These are phyloP conservation scores for Burhinus bistriatus DNA, from an alignment of 2,113 vertebrate genomes.

Conservation along the genomic window DNA sequence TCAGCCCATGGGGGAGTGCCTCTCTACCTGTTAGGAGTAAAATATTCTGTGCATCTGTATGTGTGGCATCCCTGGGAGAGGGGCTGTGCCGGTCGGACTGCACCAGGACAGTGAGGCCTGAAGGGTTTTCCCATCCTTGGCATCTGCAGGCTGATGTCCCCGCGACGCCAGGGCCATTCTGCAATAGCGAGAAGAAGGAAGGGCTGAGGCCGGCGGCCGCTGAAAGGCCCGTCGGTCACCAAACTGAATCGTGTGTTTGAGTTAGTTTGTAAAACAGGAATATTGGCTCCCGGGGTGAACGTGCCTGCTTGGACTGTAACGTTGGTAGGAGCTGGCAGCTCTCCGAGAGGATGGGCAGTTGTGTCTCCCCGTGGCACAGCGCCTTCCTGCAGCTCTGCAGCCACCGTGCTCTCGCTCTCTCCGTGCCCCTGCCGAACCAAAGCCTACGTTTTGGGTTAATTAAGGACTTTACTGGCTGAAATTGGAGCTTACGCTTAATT, in stretches of 20 bases:
- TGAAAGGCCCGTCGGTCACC: neutral
- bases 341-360: neutral
- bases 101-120: neutral
- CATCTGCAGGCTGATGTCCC: neutral
- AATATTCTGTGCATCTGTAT: accelerated
- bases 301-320: neutral
- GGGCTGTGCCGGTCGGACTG: neutral
- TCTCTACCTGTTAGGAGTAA: neutral
- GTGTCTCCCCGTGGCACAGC: neutral
- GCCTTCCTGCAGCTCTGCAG: neutral
- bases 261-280: neutral
- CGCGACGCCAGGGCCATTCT: neutral
- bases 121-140: neutral
- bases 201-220: neutral
- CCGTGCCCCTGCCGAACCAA: neutral
- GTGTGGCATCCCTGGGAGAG: neutral
- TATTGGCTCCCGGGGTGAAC: neutral
- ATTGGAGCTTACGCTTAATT: neutral
- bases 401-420: neutral
- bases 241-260: neutral
- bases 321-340: neutral
- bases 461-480: neutral
- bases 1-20: neutral
- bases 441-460: neutral
- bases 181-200: neutral